Evolutionary conservation across 2,797 vertebrate species (phyloP).

Genomic region (Hylomyscus alleni): DNA sequence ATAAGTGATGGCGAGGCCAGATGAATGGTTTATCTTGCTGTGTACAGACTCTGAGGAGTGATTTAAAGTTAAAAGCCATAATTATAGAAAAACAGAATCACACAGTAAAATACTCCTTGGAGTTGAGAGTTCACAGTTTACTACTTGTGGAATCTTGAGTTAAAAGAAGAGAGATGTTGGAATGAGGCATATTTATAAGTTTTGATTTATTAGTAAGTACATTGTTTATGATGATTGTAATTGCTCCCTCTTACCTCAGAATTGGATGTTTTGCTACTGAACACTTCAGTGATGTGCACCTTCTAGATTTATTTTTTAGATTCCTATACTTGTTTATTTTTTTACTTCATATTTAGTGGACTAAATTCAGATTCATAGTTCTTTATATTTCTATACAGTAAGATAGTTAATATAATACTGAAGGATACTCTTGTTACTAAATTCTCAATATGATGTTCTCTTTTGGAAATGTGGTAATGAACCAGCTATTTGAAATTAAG

Average conservation of each 20-base stretch:
- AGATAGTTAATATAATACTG: background rate
- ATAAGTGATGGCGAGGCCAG: background rate
- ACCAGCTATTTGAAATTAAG: background rate
- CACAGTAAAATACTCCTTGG: background rate
- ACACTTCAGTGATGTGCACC: background rate
- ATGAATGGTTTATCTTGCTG: background rate
- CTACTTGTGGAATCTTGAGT: background rate
- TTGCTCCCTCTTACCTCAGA: background rate
- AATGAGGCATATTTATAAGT: background rate
- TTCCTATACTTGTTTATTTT: background rate
- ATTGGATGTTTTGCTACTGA: background rate
- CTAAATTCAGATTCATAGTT: background rate
- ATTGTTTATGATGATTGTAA: background rate
- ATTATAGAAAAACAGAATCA: constrained; percentile 10
- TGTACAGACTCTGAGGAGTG: background rate
- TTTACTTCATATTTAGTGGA: background rate
- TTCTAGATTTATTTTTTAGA: background rate
- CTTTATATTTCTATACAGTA: background rate
- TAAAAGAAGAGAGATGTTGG: background rate
- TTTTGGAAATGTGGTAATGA: background rate
- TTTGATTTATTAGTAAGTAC: background rate
- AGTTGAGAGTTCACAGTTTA: background rate
- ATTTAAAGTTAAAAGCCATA: background rate
- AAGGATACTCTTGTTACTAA: background rate
- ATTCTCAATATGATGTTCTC: background rate